Base-by-base conservation (phyloP, 2,797 vertebrate genomes). In the Enteromius unitaeniatus region DNA sequence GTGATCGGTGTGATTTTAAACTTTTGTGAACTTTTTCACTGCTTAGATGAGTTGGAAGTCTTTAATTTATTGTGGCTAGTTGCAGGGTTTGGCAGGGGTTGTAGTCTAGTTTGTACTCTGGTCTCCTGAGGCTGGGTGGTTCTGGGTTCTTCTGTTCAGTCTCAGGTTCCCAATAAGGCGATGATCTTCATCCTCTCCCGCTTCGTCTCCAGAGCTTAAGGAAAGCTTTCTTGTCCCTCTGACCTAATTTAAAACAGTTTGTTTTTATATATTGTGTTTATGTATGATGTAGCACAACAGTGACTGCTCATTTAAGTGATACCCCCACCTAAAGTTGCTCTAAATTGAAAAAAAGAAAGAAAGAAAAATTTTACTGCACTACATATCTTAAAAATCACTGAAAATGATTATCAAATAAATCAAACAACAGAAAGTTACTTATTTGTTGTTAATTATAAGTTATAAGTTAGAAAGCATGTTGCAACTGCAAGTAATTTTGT, bases 51-150 rank as follows among this genome's bases (percentile, higher is more conserved):
- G 72, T 82, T 74, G 67, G 64, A 40, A 72, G 47, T 67, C 58
- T 78, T 75, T 80, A 15, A 78, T 81, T 75, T 85, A 81, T 81
- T 49, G 77, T 58, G 40, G 81, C 76, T 84, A 80, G 67, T 60
- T 53, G 3, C 42, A 55, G 77, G 4, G 6, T 51, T 82, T 45
- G 55, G 15, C 49, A 55, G 65, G 26, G 40, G 42, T 70, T 80
- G 21, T 26, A 58, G n/a, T 58, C 13, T 51, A 26, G 78, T 79
- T 79, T 49, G 31, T 51, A 51, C 91, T 89, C 86, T 82, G 80
- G 65, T 91, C 91, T 89, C 91, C 74, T 79, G 93, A 81, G 92
- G 84, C 77, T 90, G 92, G 92, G 93, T 89, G 93, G 91, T 88
- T 79, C 47, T 68, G 82, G 86, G 79, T 28, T 45, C 28, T 78